Conservation (phyloP, 1,140 invertebrate genomes). For the Atopsyche davidsoni region DNA sequence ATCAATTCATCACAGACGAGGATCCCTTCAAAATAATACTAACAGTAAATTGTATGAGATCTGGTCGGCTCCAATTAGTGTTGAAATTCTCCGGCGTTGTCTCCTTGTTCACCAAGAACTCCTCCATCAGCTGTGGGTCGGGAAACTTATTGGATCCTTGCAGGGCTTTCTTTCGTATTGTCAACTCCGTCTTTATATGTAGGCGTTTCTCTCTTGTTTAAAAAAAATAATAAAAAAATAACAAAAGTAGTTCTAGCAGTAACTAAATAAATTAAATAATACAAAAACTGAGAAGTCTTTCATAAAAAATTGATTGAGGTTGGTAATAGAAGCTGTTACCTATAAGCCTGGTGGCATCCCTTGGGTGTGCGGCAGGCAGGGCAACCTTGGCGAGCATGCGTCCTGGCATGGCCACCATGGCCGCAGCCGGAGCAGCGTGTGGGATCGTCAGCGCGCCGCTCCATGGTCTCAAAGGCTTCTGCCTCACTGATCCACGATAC, state of each 20-base stretch:
- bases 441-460: constrained; percentile 49
- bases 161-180: constrained; percentile 63
- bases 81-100: constrained; percentile 43
- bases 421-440: constrained; percentile 62
- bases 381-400: constrained; percentile 59
- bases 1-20: too few species aligned
- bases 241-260: constrained; percentile 5
- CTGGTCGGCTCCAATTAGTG: constrained; percentile 59
- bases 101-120: constrained; percentile 59
- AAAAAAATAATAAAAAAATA: constrained; percentile 25
- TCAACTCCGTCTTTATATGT: constrained; percentile 60
- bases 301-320: background rate
- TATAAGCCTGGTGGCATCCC: constrained; percentile 54
- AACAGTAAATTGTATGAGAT: constrained; percentile 63
- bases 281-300: too few species aligned
- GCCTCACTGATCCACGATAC: constrained; percentile 56
- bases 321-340: constrained; percentile 1
- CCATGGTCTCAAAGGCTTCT: constrained; percentile 46
- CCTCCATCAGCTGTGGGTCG: constrained; percentile 64
- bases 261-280: too few species aligned
- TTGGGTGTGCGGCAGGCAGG: constrained; percentile 50
- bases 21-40: too few species aligned
- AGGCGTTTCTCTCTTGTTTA: constrained; percentile 54
- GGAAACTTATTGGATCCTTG: constrained; percentile 59
- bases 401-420: constrained; percentile 55